Base-by-base conservation (phyloP, 2,888 invertebrate genomes). In the Nomada flava region DNA sequence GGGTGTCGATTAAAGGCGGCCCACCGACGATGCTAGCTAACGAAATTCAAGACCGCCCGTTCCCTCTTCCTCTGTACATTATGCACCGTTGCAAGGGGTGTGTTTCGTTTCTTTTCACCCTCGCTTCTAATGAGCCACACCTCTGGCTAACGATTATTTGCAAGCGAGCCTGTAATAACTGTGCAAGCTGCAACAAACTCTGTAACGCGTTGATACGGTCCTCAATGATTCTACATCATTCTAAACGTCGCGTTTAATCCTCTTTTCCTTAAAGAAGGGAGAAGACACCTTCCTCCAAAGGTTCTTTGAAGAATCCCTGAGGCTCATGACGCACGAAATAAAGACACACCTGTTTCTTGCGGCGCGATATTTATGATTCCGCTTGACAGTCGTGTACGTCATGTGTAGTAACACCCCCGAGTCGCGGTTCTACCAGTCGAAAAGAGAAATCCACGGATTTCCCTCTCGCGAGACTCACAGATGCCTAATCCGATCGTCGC, bases 1-100 rank as follows among this genome's bases (percentile, higher is more conserved):
- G 82, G 65, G 53, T 70, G 71, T 67, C 82, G 82, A 81, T 81
- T 76, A 62, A 73, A 72, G 64, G 52, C 73, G 50, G 53, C 53
- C 59, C 57, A 42, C 55, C 72, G 60, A 53, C 50, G 74, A n/a
- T 53, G 52, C 60, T 71, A 71, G 52, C 60, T 71, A 74, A 83
- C 81, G 73, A 77, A 83, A 83, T 76, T 77, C 71, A 10, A 67
- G 47, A 29, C 50, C 59, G 9, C 47, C 53, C 55, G 13, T 55
- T n/a, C 70, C 36, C 15, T 18, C 26, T 10, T 9, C 29, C 5
- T 7, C 13, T 18, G 52, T 20, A 23, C 55, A 60, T 81, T 79
- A 76, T 71, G 76, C 79, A 29, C 20, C 69, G 36, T 18, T 29
- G 42, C 55, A 23, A 67, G 18, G 18, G 50, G 65, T 36, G 53